A percentile compares a stretch with the other conserved stretches of the same genome.
phyloP scores from a whole-genome alignment of 2,113 vertebrate species.

The Aptenodytes forsteri region DNA sequence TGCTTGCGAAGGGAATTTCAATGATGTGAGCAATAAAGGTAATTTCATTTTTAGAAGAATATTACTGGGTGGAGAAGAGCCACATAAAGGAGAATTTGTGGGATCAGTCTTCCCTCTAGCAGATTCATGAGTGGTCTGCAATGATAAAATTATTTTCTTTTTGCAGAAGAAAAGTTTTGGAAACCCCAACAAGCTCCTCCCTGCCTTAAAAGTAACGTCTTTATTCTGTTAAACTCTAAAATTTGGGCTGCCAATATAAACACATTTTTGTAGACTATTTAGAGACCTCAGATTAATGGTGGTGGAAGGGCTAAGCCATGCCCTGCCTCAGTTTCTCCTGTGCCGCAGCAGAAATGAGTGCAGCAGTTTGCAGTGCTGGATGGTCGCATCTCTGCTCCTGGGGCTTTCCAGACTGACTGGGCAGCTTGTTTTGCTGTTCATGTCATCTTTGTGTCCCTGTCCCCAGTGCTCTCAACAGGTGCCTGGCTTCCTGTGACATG shows the following conservation, averaged over 20 bases:
- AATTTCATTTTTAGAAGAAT: constrained; percentile 42
- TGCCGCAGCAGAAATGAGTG: background rate
- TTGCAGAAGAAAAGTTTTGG: constrained; percentile 18
- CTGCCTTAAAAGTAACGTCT: background rate
- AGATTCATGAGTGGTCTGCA: background rate
- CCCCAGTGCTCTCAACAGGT: background rate
- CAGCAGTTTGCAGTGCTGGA: background rate
- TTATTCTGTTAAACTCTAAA: background rate
- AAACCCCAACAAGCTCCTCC: background rate
- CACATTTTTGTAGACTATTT: background rate
- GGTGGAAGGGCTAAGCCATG: background rate
- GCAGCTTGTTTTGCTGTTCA: background rate
- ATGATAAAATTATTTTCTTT: background rate
- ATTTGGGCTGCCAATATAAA: background rate
- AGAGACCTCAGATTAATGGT: background rate
- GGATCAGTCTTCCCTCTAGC: background rate
- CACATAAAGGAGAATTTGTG: background rate
- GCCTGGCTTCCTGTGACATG: background rate
- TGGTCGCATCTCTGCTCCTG: background rate
- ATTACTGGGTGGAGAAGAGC: background rate
- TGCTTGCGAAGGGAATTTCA: constrained; percentile 60
- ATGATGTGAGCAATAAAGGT: constrained; percentile 30
- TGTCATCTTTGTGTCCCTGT: background rate
- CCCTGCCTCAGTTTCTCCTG: background rate
- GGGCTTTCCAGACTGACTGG: background rate